These are phyloP conservation scores for Lamproptera curius DNA, from an alignment of 2,888 invertebrate species.

Conservation along the genomic window DNA sequence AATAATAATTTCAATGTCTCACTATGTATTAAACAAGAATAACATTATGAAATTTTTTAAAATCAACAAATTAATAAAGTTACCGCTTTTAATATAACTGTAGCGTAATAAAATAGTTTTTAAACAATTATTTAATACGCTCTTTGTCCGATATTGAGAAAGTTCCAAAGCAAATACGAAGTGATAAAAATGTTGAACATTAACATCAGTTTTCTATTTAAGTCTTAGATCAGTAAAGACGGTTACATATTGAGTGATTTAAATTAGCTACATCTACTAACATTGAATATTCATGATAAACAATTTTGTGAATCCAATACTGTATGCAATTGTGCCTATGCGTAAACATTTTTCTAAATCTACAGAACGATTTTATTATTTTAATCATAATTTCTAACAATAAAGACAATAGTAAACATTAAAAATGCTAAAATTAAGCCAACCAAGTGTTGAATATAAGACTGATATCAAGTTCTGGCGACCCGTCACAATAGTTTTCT, in stretches of 20 bases:
- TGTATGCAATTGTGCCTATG: constrained; percentile 8
- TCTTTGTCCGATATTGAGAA: no score
- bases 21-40: background rate
- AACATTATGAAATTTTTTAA: background rate
- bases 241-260: background rate
- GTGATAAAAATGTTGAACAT: no score
- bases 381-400: constrained; percentile 25
- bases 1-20: background rate
- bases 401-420: constrained; percentile 17
- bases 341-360: constrained; percentile 18
- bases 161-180: no score
- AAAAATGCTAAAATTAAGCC: constrained; percentile 1
- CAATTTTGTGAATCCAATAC: background rate
- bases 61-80: background rate
- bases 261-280: constrained; percentile 4
- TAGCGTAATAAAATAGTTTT: background rate
- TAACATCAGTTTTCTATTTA: background rate
- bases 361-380: constrained; percentile 21
- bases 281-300: constrained; percentile 8
- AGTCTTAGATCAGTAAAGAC: background rate
- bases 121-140: background rate
- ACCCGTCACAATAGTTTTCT: constrained; percentile 9
- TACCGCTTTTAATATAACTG: background rate
- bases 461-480: constrained; percentile 1
- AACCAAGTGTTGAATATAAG: background rate